phyloP scores from a whole-genome alignment of 2,797 vertebrate species.

The Tachyglossus aculeatus region DNA sequence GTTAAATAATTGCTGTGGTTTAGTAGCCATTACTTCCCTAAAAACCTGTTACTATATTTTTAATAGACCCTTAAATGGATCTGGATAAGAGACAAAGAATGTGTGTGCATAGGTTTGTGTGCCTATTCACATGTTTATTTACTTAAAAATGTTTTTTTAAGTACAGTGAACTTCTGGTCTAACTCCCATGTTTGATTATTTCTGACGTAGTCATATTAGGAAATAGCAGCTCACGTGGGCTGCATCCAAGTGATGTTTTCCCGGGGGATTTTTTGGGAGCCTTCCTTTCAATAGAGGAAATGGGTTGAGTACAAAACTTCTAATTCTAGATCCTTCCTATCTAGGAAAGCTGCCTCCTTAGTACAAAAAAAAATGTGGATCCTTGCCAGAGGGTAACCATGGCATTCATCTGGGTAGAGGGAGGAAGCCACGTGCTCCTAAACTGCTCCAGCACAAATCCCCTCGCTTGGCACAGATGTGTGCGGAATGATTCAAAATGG shows the following conservation, averaged over 20 bases:
- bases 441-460: slow-evolving; percentile 50
- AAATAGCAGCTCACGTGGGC: slow-evolving; percentile 23
- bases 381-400: slow-evolving; percentile 53
- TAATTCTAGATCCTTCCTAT: slow-evolving; percentile 75
- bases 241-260: slow-evolving; percentile 69
- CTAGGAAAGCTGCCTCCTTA: slow-evolving; percentile 80
- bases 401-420: slow-evolving; percentile 50
- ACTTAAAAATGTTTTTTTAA: slow-evolving; percentile 23
- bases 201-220: slow-evolving; percentile 15
- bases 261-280: slow-evolving; percentile 61
- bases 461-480: slow-evolving; percentile 47
- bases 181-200: slow-evolving; percentile 20
- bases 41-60: slow-evolving; percentile 43
- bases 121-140: too few species aligned
- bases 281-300: slow-evolving; percentile 81
- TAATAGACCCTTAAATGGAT: slow-evolving; percentile 25
- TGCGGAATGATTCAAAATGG: slow-evolving; percentile 64
- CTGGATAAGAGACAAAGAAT: slow-evolving; percentile 28
- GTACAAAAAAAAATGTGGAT: slow-evolving; percentile 62
- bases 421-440: slow-evolving; percentile 51
- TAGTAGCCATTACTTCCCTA: slow-evolving; percentile 33
- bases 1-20: slow-evolving; percentile 40
- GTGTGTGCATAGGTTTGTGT: slow-evolving; percentile 29
- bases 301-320: slow-evolving; percentile 66
- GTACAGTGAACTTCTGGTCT: slow-evolving; percentile 5